Percentiles rank a stretch among this genome's conserved stretches.
Evolutionary conservation across 1,140 invertebrate species (phyloP).

Genomic region (Caenorhabditis latens): DNA sequence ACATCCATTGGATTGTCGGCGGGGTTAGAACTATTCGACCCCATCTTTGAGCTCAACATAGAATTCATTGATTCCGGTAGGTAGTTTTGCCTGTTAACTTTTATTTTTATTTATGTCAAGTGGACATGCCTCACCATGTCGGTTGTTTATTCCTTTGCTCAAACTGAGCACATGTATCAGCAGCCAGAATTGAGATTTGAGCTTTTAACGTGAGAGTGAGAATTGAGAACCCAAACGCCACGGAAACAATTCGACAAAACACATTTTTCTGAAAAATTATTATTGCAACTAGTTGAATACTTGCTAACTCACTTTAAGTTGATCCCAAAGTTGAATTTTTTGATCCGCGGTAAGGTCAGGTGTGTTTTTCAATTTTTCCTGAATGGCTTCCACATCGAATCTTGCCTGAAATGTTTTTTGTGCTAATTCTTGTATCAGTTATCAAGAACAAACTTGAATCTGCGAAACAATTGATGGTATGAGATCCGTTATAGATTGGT

Average conservation of each 20-base stretch:
- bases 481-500: conserved; percentile 63
- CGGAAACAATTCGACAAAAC: conserved; percentile 66
- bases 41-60: background rate
- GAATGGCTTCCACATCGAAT: conserved; percentile 61
- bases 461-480: conserved; percentile 58
- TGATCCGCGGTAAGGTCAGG: background rate
- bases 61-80: conserved; percentile 35
- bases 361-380: background rate
- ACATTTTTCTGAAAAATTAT: conserved; percentile 62
- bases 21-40: background rate
- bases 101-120: background rate
- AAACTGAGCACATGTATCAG: conserved; percentile 63
- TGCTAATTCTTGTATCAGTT: too few species aligned
- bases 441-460: conserved; percentile 39
- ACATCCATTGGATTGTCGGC: conserved; percentile 35
- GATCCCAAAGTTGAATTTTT: conserved; percentile 55
- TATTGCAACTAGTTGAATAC: background rate
- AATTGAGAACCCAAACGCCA: conserved; percentile 66
- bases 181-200: conserved; percentile 72
- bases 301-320: conserved; percentile 26
- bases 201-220: conserved; percentile 69
- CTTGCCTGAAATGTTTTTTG: conserved; percentile 4
- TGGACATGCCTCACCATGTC: background rate
- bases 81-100: conserved; percentile 19
- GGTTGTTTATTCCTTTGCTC: conserved; percentile 58